These are phyloP conservation scores for Cheiracanthium punctorium DNA, from an alignment of 2,888 invertebrate species.

Conservation along the genomic window DNA sequence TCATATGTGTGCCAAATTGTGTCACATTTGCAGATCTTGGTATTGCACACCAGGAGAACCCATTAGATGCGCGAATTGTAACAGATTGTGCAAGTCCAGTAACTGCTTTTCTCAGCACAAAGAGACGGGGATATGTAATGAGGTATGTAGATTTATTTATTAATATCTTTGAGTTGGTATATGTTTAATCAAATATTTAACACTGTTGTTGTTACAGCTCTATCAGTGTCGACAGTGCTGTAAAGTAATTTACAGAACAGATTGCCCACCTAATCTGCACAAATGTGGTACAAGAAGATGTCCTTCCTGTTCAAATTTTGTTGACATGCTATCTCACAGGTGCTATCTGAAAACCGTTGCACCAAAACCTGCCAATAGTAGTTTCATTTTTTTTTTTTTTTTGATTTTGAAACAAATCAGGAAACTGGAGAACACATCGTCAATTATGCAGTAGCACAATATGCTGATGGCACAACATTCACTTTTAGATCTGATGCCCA, in stretches of 20 bases:
- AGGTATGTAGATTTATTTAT: too few species aligned
- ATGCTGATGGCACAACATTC: background rate
- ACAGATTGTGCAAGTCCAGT: too few species aligned
- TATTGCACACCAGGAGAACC: too few species aligned
- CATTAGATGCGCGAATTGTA: too few species aligned
- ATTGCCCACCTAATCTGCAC: background rate
- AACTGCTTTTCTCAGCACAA: too few species aligned
- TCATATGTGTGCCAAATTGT: background rate
- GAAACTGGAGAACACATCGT: constrained; percentile 22
- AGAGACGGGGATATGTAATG: too few species aligned
- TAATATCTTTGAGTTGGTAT: too few species aligned
- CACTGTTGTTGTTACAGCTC: too few species aligned
- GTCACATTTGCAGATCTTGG: background rate
- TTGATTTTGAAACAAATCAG: constrained; percentile 39
- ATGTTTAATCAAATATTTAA: too few species aligned
- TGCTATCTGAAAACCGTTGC: background rate
- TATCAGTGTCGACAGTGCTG: constrained; percentile 25
- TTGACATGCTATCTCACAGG: background rate
- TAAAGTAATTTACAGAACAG: background rate
- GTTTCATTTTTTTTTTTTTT: constrained; percentile 7
- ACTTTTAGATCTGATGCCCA: too few species aligned
- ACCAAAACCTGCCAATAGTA: background rate
- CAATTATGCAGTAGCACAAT: constrained; percentile 27
- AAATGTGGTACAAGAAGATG: constrained; percentile 5
- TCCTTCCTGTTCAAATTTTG: background rate